Evolutionary conservation across 2,113 vertebrate species (phyloP), one percentile per base, ranked within the genome.

Genomic region (Mustela nigripes): DNA sequence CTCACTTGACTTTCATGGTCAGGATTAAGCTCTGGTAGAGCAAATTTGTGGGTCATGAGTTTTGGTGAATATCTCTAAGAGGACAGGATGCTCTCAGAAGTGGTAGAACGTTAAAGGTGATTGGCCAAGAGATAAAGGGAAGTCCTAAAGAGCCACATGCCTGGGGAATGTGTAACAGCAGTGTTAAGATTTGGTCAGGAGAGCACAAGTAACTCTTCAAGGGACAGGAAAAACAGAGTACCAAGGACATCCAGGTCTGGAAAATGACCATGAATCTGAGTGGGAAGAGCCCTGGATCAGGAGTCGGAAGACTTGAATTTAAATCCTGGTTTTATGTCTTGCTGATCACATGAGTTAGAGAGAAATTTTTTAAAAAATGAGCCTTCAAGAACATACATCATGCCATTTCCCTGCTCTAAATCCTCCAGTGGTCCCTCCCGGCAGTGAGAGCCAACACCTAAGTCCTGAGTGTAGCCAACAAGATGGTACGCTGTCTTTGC

Each of bases 31-130:
- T 63, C 48, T 87, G 80, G 56, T 45, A 78, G 73, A 95, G 15
- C 73, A 96, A 74, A n/a, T 93, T 74, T 89, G 69, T 94, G 39
- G 80, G 79, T 80, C 83, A 94, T 62, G 80, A 80, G 73, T 90
- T 84, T 89, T 88, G n/a, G 39, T 89, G 71, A 91, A n/a, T 73
- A 78, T 31, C 28, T 76, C 5, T 48, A 86, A 92, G 63, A 91
- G 39, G 48, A 95, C 3, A 60, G n/a, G 28, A 42, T 31, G 15
- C 50, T 94, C 73, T 94, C 42, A 58, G 84, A 94, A 92, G 92
- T 26, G 22, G 97, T 58, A 95, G 50, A 94, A 58, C 24, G 71
- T 53, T 62, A 89, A 69, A 95, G 53, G 8, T 94, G 39, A 65
- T 31, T 73, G 53, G 88, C 36, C n/a, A 83, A 74, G 83, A 50